Evolutionary conservation across 2,888 invertebrate species (phyloP).

Genomic region (Rhimphoctona megacephalus): DNA sequence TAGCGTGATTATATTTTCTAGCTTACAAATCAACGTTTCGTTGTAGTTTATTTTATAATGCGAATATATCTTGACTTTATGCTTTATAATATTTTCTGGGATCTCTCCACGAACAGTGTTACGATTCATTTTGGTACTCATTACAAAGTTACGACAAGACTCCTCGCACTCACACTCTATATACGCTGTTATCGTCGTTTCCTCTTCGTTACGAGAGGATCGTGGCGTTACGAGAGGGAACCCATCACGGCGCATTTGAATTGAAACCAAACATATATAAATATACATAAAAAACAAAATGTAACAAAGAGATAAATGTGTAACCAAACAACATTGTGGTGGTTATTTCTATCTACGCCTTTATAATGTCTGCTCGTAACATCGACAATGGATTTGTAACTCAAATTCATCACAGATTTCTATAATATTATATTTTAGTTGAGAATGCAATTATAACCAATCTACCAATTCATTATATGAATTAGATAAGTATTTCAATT

Average conservation of each 20-base stretch:
- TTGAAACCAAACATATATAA: conserved; percentile 38
- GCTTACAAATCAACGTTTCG: not conserved
- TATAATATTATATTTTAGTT: conserved; percentile 19
- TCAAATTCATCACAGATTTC: conserved; percentile 20
- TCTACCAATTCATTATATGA: not conserved
- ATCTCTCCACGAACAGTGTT: conserved; percentile 14
- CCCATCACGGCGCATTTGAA: conserved; percentile 54
- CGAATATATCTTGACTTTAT: not conserved
- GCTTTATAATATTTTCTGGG: no score
- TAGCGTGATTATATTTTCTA: not conserved
- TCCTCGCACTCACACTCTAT: conserved; percentile 6
- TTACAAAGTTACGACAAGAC: conserved; percentile 40
- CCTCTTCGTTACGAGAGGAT: not conserved
- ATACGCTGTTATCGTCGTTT: no score
- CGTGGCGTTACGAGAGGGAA: conserved; percentile 48
- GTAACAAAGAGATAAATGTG: conserved; percentile 18
- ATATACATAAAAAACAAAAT: conserved; percentile 9
- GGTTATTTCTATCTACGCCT: conserved; percentile 34
- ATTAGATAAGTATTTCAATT: not conserved
- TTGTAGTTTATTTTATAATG: conserved; percentile 22
- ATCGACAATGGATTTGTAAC: conserved; percentile 23
- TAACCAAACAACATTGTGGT: conserved; percentile 45
- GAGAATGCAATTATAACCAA: not conserved
- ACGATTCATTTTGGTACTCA: conserved; percentile 40
- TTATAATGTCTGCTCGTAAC: conserved; percentile 45